Base-by-base conservation (phyloP, 2,797 vertebrate genomes). In the Triplophysa bombifrons region DNA sequence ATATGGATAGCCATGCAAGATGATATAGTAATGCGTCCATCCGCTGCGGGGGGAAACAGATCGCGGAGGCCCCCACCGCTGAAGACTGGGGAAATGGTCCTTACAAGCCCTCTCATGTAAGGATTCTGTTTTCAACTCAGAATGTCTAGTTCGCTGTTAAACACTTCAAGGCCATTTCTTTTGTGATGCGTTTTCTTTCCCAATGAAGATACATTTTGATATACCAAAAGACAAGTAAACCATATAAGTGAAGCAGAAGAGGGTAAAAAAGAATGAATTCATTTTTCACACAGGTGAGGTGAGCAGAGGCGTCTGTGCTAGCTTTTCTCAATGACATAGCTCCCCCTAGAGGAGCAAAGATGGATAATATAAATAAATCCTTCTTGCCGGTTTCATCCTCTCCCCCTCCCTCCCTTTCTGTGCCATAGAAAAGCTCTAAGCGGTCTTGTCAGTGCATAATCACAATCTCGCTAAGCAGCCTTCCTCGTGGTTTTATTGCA, bases 401-500 rank as follows among this genome's bases (percentile, higher is more conserved):
- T n/a, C 41, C 53, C n/a, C 48, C 66, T 53, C 60, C 63, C 14
- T 3, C 34, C 14, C 19, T 38, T n/a, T 65, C 25, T n/a, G 16
- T 8, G 63, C 60, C 14, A 66, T 27, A 53, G 77, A 78, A 80
- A 75, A 76, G 56, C 69, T 70, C 41, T 58, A 72, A 80, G 79
- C 69, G 38, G 72, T 64, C 75, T 78, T 80, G 83, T 74, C 80
- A 44, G 69, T 55, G 69, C 72, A 77, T 74, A 72, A 81, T 81
- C 74, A 72, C 72, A 82, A 79, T 82, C 74, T 78, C 70, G 12
- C 78, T 86, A 81, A 87, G 80, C 64, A 83, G 75, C 75, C 74
- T 75, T 76, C 70, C 76, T 71, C 58, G 65, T 46, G 64, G 55
- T 60, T 58, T 85, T 78, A 83, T 72, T 85, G 55, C 79, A 80